Evolutionary conservation across 2,113 vertebrate genomes (phyloP).

Genomic region (Symphodus melops): DNA sequence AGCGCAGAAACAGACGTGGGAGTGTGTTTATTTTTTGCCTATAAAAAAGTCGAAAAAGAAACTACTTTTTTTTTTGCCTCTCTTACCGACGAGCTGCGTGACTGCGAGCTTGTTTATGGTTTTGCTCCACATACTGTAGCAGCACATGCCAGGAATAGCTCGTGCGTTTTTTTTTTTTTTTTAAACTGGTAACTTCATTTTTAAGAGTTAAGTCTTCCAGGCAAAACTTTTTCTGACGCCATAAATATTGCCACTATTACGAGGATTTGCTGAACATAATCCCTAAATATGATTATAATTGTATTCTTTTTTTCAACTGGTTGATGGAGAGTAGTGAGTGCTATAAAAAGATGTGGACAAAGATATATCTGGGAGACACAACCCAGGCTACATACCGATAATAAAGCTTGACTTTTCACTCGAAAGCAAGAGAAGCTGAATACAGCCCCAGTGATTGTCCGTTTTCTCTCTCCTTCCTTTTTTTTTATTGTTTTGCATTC

Average conservation of each 20-base stretch:
- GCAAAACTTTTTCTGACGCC: not conserved
- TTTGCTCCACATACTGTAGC: conserved; percentile 13
- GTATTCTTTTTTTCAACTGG: not conserved
- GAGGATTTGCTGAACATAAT: not conserved
- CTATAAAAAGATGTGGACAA: not conserved
- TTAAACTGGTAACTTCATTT: conserved; percentile 6
- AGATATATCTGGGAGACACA: not conserved
- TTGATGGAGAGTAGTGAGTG: not conserved
- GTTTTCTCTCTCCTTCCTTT: not conserved
- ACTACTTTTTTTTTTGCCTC: not conserved
- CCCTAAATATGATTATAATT: not conserved
- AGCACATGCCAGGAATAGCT: conserved; percentile 21
- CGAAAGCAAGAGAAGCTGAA: not conserved
- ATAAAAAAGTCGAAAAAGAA: conserved; percentile 7
- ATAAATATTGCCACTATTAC: not conserved
- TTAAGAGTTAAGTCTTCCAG: conserved; percentile 3
- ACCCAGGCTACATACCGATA: not conserved
- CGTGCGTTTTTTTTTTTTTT: conserved; percentile 12
- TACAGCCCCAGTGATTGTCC: not conserved
- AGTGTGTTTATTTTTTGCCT: conserved; percentile 5
- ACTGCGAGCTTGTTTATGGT: conserved; percentile 10
- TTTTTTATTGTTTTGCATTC: conserved; percentile 30
- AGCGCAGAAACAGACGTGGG: conserved; percentile 7
- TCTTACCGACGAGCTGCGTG: conserved; percentile 2
- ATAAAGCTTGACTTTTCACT: not conserved